These are phyloP conservation scores for Spinibarbus caldwelli DNA, from an alignment of 2,797 vertebrate genomes.

Conservation along the genomic window DNA sequence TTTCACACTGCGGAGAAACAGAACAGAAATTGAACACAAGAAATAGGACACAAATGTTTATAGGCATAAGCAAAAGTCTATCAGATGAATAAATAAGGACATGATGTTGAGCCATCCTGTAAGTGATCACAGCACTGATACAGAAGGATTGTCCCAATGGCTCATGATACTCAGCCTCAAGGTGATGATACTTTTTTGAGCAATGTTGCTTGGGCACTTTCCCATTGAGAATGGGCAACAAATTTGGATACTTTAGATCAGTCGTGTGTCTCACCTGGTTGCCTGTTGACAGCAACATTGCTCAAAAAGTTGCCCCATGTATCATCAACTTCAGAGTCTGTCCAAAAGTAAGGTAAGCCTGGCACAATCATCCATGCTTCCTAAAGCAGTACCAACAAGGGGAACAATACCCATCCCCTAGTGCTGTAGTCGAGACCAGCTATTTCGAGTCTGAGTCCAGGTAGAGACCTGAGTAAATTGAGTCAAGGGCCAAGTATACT, in stretches of 20 bases:
- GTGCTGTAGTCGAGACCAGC: background rate
- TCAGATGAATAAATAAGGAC: background rate
- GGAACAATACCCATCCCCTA: background rate
- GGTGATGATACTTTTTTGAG: background rate
- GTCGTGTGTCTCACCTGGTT: background rate
- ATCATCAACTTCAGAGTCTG: background rate
- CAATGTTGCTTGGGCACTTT: background rate
- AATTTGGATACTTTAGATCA: background rate
- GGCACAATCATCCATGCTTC: background rate
- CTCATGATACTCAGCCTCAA: background rate
- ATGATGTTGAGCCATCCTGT: background rate
- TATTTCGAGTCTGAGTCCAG: background rate
- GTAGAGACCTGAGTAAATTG: background rate
- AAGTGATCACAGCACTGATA: background rate
- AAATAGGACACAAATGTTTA: background rate
- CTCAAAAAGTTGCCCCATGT: background rate
- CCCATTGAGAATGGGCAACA: background rate
- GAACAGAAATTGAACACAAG: background rate
- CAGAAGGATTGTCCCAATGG: background rate
- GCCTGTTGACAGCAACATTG: background rate
- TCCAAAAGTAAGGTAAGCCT: background rate
- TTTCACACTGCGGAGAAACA: constrained; percentile 79
- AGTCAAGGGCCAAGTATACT: background rate
- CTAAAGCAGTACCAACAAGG: background rate
- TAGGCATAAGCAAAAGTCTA: background rate